These are phyloP conservation scores for Chascanopsetta lugubris DNA, from an alignment of 2,113 vertebrate genomes.

Conservation along the genomic window DNA sequence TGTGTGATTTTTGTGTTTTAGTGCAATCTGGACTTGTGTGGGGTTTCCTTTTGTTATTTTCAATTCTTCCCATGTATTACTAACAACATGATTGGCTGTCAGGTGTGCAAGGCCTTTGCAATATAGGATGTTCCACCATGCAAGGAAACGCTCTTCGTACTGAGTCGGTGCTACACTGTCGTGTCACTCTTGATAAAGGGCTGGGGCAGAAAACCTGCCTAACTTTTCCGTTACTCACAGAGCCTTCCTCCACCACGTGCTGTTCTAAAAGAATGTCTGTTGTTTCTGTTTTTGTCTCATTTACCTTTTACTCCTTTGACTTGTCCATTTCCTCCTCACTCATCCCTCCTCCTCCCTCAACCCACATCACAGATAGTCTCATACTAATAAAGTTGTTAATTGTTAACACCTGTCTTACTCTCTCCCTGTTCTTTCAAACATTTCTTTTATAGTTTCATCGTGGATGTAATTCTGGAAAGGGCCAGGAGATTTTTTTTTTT, in stretches of 20 bases:
- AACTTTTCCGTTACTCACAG: not conserved
- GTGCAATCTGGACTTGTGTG: conserved; percentile 48
- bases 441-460: too few species aligned
- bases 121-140: conserved; percentile 29
- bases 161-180: conserved; percentile 39
- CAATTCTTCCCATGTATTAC: conserved; percentile 29
- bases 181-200: conserved; percentile 25
- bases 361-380: conserved; percentile 19
- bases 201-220: conserved; percentile 12
- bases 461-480: too few species aligned
- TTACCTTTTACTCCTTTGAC: conserved; percentile 14
- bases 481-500: too few species aligned
- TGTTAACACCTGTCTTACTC: too few species aligned
- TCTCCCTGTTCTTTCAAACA: too few species aligned
- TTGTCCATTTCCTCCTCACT: conserved; percentile 13
- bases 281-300: conserved; percentile 33
- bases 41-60: conserved; percentile 27
- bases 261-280: conserved; percentile 43
- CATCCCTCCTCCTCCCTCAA: conserved; percentile 1
- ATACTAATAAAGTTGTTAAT: conserved; percentile 28
- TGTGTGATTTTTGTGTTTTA: conserved; percentile 31
- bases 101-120: conserved; percentile 9
- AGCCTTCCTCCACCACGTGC: conserved; percentile 24
- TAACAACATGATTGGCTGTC: conserved; percentile 17
- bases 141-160: conserved; percentile 9